phyloP scores from a whole-genome alignment of 2,797 vertebrate genomes.

The Ambastaia sidthimunki region DNA sequence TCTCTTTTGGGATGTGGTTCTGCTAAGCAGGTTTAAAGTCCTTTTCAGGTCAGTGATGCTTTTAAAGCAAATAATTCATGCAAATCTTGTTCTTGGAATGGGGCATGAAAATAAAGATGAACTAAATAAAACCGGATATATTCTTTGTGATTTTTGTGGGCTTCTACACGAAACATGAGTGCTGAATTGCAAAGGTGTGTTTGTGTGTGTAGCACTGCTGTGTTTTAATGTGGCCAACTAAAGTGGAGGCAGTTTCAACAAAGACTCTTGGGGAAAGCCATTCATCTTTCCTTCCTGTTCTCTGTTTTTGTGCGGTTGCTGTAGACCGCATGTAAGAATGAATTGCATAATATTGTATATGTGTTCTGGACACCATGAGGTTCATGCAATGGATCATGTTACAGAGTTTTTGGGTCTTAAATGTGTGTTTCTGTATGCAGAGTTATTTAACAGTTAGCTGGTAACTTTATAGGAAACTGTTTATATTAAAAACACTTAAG shows the following conservation, averaged over 20 bases:
- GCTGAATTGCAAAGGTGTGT: constrained; percentile 19
- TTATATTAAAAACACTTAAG: background rate
- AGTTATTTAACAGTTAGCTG: background rate
- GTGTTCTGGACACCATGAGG: constrained; percentile 26
- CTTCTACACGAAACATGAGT: background rate
- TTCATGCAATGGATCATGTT: too few species aligned
- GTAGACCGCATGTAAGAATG: constrained; percentile 7
- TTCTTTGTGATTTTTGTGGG: background rate
- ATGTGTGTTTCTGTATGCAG: background rate
- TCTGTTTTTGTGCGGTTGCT: constrained; percentile 34
- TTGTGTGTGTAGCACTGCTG: background rate
- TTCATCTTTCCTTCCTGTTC: constrained; percentile 31
- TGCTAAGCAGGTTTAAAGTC: background rate
- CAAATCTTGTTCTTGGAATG: background rate
- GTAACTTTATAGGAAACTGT: background rate
- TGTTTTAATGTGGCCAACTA: background rate
- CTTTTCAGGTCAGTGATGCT: background rate
- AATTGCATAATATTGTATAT: constrained; percentile 26
- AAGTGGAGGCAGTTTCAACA: constrained; percentile 25
- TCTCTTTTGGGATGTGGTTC: too few species aligned
- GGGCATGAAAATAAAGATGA: background rate
- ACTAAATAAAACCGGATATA: background rate
- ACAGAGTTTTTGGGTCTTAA: background rate
- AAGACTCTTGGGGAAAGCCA: constrained; percentile 9
- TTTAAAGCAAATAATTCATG: background rate